A percentile compares a stretch with the other conserved stretches of the same genome.
Evolutionary conservation across 2,113 vertebrate genomes (phyloP).

Genomic region (Hyperoodon ampullatus): DNA sequence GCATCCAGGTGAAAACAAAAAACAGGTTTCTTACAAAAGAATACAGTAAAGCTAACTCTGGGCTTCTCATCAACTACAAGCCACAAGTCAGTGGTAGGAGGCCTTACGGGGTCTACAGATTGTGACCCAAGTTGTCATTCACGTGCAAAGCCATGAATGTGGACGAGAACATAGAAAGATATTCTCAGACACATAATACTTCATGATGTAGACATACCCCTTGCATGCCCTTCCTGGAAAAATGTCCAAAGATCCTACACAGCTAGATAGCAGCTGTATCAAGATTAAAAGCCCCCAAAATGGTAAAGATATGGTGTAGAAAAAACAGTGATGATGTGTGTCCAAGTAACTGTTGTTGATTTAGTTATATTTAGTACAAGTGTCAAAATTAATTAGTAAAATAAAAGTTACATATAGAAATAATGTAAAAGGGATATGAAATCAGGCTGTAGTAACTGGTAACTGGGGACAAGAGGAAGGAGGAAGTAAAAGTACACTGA

Average conservation of each 20-base stretch:
- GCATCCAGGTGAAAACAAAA: slow-evolving; percentile 9
- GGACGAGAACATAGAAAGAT: not conserved
- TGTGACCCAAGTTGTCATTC: not conserved
- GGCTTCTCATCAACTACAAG: not conserved
- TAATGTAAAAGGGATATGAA: not conserved
- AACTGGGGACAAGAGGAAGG: not conserved
- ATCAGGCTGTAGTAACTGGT: not conserved
- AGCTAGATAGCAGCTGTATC: not conserved
- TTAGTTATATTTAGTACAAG: not conserved
- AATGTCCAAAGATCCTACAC: not conserved
- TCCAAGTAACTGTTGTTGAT: not conserved
- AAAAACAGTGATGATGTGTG: not conserved
- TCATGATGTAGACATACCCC: not conserved
- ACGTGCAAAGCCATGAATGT: not conserved
- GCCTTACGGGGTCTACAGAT: not conserved
- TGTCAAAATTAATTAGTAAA: slow-evolving; percentile 7
- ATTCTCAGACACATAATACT: not conserved
- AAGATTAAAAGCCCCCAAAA: not conserved
- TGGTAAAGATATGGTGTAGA: not conserved
- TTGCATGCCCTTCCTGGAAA: not conserved
- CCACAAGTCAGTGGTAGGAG: not conserved
- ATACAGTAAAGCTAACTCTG: not conserved
- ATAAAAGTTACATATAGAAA: slow-evolving; percentile 6
- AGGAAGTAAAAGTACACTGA: not conserved
- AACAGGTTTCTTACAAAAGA: not conserved